Evolutionary conservation across 2,888 invertebrate genomes (phyloP).

Genomic region (Halictus ligatus): DNA sequence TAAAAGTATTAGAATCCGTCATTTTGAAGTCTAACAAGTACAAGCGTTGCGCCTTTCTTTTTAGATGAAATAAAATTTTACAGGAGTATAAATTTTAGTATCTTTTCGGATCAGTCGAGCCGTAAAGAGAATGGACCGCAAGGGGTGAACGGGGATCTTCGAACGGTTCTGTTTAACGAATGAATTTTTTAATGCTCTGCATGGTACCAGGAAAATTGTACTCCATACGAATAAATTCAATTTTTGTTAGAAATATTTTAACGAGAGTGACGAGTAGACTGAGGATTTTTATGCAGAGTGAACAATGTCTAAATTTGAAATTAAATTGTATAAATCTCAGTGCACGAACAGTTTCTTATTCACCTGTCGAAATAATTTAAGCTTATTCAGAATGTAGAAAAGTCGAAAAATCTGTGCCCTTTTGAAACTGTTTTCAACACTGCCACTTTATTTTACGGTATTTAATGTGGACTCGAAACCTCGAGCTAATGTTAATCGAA

Average conservation of each 20-base stretch:
- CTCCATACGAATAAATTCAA: too few species aligned
- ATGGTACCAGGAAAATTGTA: too few species aligned
- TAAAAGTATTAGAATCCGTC: too few species aligned
- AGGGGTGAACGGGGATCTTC: too few species aligned
- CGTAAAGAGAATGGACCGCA: too few species aligned
- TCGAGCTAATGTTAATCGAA: neutral
- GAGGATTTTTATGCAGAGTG: too few species aligned
- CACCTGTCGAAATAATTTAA: neutral
- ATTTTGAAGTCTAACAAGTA: neutral
- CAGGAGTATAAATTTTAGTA: too few species aligned
- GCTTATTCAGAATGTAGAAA: neutral
- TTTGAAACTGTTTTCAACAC: neutral
- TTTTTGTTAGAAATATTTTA: too few species aligned
- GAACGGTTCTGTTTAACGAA: too few species aligned
- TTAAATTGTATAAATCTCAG: neutral
- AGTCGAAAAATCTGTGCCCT: neutral
- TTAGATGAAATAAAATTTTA: neutral
- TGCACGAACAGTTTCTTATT: neutral
- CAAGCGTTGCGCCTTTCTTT: neutral
- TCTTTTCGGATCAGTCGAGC: too few species aligned
- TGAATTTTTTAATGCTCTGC: too few species aligned
- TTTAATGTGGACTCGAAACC: neutral
- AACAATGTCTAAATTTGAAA: neutral
- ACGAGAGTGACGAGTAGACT: too few species aligned
- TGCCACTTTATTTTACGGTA: neutral